Base-by-base conservation (phyloP, 2,113 vertebrate genomes). In the Centropus unirufus region DNA sequence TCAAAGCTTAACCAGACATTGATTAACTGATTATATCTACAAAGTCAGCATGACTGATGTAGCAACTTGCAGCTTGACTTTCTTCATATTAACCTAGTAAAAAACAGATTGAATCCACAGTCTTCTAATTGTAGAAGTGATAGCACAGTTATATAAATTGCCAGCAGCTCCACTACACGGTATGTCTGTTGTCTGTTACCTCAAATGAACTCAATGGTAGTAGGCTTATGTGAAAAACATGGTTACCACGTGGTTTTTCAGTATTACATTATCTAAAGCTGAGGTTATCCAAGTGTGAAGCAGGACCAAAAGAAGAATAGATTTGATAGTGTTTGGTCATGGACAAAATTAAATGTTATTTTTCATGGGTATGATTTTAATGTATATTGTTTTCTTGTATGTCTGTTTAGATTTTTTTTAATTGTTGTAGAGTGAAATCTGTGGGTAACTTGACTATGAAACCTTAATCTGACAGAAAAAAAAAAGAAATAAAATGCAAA, bases 1-100 rank as follows among this genome's bases (percentile, higher is more conserved):
- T 91, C 70, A 96, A 91, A 90, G 46, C 84, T 87, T 87, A 84
- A 70, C 80, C 29, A 72, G 83, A 63, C 42, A 62, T 5, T 92
- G 92, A 90, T 93, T 92, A 93, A 93, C 70, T 86, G 75, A 76
- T 85, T 85, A 58, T 12, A 62, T 70, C n/a, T 74, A 85, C 29
- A n/a, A 85, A 92, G 54, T 73, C 70, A 69, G 39, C 12, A 26
- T 73, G 70, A 87, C 27, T 76, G 58, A 77, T 74, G 18, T 59
- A 61, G 39, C 51, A 91, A 52, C 66, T 84, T 87, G 30, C 14
- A 64, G 49, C 75, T 75, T 34, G 29, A 72, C 17, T 83, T 66
- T 74, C 34, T 68, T 77, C 74, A 29, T 20, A 11, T 57, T 87
- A 89, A 87, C 67, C 23, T 88, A 47, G 20, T 66, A 42, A 67